These are phyloP conservation scores for Therioaphis trifolii DNA, from an alignment of 2,888 invertebrate species.

Conservation along the genomic window DNA sequence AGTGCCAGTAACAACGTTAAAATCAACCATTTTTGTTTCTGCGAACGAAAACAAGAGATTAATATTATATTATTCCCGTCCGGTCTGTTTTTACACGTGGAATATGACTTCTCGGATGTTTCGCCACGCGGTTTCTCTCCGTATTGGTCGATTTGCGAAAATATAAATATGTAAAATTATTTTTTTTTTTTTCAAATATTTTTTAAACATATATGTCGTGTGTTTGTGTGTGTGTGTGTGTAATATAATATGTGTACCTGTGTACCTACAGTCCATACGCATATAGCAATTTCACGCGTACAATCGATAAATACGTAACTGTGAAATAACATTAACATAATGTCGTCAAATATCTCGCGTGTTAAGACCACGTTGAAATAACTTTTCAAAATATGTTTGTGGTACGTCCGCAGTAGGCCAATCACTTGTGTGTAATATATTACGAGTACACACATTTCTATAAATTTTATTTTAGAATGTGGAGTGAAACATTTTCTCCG, in stretches of 20 bases:
- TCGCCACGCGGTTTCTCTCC: neutral
- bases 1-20: conserved; percentile 63
- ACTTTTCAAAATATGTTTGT: neutral
- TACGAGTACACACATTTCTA: neutral
- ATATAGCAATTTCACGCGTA: neutral
- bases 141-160: neutral
- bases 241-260: too few species aligned
- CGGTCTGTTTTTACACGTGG: too few species aligned
- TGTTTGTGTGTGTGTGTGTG: too few species aligned
- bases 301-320: neutral
- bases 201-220: too few species aligned
- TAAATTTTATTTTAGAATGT: neutral
- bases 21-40: conserved; percentile 61
- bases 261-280: neutral
- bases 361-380: neutral
- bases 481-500: too few species aligned
- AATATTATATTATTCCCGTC: neutral
- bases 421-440: too few species aligned
- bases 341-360: neutral
- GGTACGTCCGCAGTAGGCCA: neutral
- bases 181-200: too few species aligned
- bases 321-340: neutral
- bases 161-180: neutral
- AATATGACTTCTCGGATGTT: neutral
- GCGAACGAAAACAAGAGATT: neutral